Evolutionary conservation across 2,797 vertebrate species (phyloP).

Genomic region (Salarias fasciatus): DNA sequence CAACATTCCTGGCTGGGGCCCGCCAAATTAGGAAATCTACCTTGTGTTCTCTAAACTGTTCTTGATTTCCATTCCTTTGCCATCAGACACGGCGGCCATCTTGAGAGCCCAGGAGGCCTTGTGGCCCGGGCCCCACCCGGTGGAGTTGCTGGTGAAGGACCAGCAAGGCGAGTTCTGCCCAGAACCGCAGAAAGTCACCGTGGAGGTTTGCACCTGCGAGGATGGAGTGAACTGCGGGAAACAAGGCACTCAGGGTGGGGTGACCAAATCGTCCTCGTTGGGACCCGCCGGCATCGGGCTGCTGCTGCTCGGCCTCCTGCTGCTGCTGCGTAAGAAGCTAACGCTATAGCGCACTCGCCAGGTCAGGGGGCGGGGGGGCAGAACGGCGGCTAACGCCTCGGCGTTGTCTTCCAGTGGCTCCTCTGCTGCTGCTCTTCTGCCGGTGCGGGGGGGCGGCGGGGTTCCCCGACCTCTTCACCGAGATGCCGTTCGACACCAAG

Average conservation of each 20-base stretch:
- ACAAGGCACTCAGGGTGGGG: fast-evolving
- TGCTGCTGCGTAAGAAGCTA: constrained; percentile 77
- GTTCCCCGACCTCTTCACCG: constrained; percentile 75
- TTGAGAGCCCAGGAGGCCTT: constrained; percentile 47
- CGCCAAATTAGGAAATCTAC: too few relatives aligned
- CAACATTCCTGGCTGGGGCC: too few relatives aligned
- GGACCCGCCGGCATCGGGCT: constrained; percentile 76
- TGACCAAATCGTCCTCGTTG: too few relatives aligned
- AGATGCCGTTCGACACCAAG: constrained; percentile 81
- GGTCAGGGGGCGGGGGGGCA: too few relatives aligned
- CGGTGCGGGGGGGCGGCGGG: constrained; percentile 69
- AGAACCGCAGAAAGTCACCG: constrained; percentile 67
- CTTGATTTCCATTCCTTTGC: constrained; percentile 5
- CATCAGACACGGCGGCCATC: constrained; percentile 72
- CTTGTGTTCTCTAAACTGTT: too few relatives aligned
- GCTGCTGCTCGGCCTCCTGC: constrained; percentile 75
- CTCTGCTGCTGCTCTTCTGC: constrained; percentile 87
- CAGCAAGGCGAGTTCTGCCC: constrained; percentile 70
- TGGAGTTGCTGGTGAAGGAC: constrained; percentile 74
- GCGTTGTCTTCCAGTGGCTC: constrained; percentile 84
- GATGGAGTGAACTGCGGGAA: constrained; percentile 41
- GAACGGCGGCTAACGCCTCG: too few relatives aligned
- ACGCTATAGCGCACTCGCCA: not conserved
- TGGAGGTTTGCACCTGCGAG: constrained; percentile 78
- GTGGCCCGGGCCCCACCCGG: constrained; percentile 69